phyloP scores from a whole-genome alignment of 2,888 invertebrate species.

The Xestoiulus laeticollis region DNA sequence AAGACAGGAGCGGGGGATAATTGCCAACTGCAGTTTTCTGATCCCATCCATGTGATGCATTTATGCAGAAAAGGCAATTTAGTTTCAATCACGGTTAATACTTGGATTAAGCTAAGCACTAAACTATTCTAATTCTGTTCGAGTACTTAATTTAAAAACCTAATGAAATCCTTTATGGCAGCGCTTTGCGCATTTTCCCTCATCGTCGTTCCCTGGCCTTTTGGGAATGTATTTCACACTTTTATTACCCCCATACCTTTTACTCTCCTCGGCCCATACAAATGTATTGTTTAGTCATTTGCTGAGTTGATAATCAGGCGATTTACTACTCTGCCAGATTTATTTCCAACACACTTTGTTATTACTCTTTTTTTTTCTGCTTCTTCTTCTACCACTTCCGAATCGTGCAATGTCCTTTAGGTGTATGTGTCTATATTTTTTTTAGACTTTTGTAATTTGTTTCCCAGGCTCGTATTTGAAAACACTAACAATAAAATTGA shows the following conservation, averaged over 20 bases:
- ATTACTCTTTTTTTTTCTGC: background rate
- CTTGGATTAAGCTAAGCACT: constrained; percentile 43
- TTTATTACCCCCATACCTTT: background rate
- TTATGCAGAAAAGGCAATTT: constrained; percentile 37
- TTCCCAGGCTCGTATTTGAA: constrained; percentile 28
- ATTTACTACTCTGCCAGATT: background rate
- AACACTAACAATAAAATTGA: constrained; percentile 29
- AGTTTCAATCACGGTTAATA: constrained; percentile 46
- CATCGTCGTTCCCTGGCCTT: background rate
- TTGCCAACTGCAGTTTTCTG: constrained; percentile 22
- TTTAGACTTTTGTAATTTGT: constrained; percentile 28
- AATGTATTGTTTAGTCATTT: constrained; percentile 33
- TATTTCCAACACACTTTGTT: background rate
- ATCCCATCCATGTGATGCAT: constrained; percentile 32
- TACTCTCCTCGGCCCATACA: background rate
- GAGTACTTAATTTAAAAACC: constrained; percentile 38
- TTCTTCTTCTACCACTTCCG: background rate
- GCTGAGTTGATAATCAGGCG: constrained; percentile 4
- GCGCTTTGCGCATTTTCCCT: background rate
- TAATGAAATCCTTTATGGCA: constrained; percentile 45
- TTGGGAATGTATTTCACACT: constrained; percentile 29
- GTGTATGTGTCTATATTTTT: background rate
- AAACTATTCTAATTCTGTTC: constrained; percentile 44
- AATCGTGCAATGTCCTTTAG: background rate
- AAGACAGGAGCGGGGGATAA: constrained; percentile 27